Conservation (phyloP, 2,113 vertebrate genomes). For the Neolamprologus modestus region DNA sequence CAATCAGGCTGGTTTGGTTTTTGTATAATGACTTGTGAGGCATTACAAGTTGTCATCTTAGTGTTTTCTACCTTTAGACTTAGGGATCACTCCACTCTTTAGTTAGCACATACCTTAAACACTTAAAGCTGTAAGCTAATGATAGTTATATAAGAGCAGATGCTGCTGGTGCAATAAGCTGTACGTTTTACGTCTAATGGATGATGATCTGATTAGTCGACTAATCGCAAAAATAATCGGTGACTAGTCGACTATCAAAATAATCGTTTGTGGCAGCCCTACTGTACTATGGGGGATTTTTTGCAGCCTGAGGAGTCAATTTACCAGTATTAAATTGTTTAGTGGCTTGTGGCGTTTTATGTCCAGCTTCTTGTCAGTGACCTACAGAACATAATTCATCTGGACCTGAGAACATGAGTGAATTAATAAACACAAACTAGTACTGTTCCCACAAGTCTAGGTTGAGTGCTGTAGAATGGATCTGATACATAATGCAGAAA, state of each 20-base stretch:
- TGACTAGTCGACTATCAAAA: rapidly evolving
- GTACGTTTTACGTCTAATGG: rapidly evolving
- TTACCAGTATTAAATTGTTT: neutral
- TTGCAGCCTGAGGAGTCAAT: neutral
- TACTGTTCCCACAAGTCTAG: neutral
- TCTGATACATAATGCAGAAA: slow-evolving; percentile 24
- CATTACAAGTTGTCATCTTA: neutral
- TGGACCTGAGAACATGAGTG: neutral
- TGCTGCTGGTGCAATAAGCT: no score
- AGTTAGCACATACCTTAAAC: rapidly evolving
- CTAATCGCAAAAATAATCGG: rapidly evolving
- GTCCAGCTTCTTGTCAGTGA: neutral
- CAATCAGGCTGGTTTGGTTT: neutral
- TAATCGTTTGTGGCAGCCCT: rapidly evolving
- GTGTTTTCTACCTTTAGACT: neutral
- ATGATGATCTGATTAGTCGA: no score
- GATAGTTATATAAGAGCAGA: no score
- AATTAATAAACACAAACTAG: neutral
- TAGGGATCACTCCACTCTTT: neutral
- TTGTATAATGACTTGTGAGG: neutral
- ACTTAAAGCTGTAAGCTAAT: no score
- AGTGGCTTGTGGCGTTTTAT: neutral
- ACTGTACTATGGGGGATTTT: rapidly evolving
- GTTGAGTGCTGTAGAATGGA: neutral
- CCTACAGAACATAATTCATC: neutral